phyloP scores from a whole-genome alignment of 2,113 vertebrate species.

The Pollimyrus isidori region DNA sequence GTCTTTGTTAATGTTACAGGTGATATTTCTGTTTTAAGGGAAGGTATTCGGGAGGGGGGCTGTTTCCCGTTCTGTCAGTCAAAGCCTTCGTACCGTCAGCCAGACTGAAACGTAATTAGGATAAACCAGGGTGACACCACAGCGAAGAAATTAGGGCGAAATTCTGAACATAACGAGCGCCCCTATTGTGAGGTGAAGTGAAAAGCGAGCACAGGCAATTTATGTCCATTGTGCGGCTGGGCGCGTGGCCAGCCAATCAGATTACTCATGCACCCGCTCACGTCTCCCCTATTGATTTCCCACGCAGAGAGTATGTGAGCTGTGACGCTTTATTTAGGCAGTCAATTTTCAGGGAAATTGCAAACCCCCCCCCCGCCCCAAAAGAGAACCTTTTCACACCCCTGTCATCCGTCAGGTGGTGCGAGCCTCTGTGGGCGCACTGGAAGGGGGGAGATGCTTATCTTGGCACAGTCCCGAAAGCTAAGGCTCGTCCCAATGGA shows the following conservation, averaged over 20 bases:
- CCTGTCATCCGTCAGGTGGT: not conserved
- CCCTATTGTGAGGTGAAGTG: not conserved
- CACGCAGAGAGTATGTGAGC: not conserved
- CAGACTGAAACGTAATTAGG: not conserved
- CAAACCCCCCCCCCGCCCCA: not conserved
- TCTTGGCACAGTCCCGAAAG: not conserved
- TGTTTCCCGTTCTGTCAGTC: not conserved
- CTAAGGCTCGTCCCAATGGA: not conserved
- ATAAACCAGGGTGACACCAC: not conserved
- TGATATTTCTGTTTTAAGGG: not conserved
- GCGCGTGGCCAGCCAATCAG: not conserved
- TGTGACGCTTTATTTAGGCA: conserved; percentile 10
- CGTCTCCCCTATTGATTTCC: not conserved
- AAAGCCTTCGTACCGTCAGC: not conserved
- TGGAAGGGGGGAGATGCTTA: too few relatives aligned
- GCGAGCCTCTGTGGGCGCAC: not conserved
- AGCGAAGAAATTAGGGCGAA: not conserved
- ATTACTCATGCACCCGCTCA: not conserved
- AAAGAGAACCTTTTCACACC: too few relatives aligned
- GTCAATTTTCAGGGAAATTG: conserved; percentile 11
- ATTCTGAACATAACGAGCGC: not conserved
- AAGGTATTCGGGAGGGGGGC: not conserved
- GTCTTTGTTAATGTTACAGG: not conserved
- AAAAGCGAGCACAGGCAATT: not conserved
- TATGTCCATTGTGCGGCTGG: not conserved